These are phyloP conservation scores for Macaca fascicularis DNA, from an alignment of 2,113 vertebrate species.

Conservation along the genomic window DNA sequence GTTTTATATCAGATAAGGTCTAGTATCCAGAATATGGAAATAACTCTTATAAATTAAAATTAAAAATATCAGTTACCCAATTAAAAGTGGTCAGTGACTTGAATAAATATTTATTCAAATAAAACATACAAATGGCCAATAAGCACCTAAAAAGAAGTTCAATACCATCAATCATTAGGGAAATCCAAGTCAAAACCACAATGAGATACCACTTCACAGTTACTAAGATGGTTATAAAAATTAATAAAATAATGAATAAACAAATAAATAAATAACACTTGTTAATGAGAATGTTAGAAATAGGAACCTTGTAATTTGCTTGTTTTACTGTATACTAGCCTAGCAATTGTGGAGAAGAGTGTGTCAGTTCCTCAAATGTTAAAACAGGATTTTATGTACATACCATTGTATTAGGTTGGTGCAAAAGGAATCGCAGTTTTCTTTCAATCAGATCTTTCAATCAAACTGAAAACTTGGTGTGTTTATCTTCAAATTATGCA, in stretches of 20 bases:
- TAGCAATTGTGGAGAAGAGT: neutral
- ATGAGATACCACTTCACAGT: neutral
- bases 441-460: no score
- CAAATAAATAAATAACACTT: neutral
- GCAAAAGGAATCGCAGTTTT: no score
- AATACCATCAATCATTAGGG: neutral
- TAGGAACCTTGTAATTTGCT: neutral
- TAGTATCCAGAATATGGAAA: neutral
- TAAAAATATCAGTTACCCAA: neutral
- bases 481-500: no score
- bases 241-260: neutral
- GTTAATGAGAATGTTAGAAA: neutral
- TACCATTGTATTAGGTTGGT: neutral
- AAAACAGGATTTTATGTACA: neutral
- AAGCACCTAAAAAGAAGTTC: neutral
- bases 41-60: neutral
- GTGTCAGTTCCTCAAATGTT: neutral
- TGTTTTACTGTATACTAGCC: neutral
- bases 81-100: neutral
- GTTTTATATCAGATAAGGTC: neutral
- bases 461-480: no score
- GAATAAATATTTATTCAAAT: neutral
- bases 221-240: neutral
- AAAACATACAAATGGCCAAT: neutral
- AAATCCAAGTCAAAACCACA: neutral